A percentile compares a stretch with the other conserved stretches of the same genome.
Conservation (phyloP, 2,797 vertebrate genomes). For the Micrastur ruficollis region DNA sequence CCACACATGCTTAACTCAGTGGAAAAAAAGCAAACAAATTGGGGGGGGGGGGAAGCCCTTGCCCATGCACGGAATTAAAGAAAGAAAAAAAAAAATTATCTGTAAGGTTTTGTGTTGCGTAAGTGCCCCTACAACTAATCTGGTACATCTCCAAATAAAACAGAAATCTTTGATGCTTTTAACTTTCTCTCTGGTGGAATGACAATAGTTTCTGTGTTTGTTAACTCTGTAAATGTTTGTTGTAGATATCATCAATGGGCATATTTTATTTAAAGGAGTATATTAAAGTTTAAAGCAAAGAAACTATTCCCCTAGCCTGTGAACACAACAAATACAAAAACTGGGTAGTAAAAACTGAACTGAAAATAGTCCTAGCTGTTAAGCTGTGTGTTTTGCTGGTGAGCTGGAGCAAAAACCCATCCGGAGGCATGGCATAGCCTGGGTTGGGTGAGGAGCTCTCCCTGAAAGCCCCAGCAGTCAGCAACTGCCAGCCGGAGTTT, state of each 20-base stretch:
- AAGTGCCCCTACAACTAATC: slow-evolving; percentile 12
- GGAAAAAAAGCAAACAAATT: background rate
- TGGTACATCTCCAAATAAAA: slow-evolving; percentile 47
- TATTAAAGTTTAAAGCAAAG: background rate
- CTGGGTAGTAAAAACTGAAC: background rate
- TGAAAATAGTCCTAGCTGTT: background rate
- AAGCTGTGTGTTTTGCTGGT: background rate
- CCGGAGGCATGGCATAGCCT: fast-evolving
- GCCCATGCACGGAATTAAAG: background rate
- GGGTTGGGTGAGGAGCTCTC: background rate
- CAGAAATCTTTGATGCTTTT: background rate
- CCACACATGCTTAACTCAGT: background rate
- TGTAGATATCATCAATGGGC: background rate
- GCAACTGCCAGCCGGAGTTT: background rate
- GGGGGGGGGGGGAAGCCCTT: fast-evolving
- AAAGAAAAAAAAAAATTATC: background rate
- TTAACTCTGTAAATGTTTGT: slow-evolving; percentile 5
- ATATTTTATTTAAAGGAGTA: background rate
- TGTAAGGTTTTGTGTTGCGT: background rate
- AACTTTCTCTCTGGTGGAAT: background rate
- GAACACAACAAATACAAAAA: background rate
- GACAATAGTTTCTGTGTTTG: background rate
- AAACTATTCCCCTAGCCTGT: background rate
- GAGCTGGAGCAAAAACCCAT: background rate
- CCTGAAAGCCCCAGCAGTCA: background rate